A percentile compares a stretch with the other conserved stretches of the same genome.
Conservation (phyloP, 2,888 invertebrate genomes). For the Eurytoma californica region DNA sequence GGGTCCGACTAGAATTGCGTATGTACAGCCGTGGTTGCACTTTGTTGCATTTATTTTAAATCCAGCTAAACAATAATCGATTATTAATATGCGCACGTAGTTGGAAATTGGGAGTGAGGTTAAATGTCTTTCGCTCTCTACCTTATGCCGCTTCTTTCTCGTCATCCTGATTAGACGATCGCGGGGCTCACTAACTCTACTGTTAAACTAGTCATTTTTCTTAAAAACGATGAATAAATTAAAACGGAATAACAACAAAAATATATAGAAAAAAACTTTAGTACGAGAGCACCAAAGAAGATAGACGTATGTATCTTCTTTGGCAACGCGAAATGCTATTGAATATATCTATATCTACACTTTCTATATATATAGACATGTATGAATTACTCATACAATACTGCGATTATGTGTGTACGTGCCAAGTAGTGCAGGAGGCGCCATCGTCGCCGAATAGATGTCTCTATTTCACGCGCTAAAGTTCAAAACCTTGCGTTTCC, state of each 20-base stretch:
- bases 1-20: conserved; percentile 38
- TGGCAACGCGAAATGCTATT: not conserved
- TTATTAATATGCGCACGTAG: conserved; percentile 35
- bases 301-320: conserved; percentile 25
- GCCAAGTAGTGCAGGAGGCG: conserved; percentile 26
- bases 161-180: conserved; percentile 37
- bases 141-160: conserved; percentile 48
- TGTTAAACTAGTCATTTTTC: conserved; percentile 2
- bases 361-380: conserved; percentile 6
- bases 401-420: not conserved
- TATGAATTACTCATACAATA: conserved; percentile 16
- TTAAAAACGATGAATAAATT: conserved; percentile 1
- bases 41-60: conserved; percentile 19
- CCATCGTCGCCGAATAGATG: conserved; percentile 8
- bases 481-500: not conserved
- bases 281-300: conserved; percentile 23
- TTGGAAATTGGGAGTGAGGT: conserved; percentile 26
- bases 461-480: not conserved
- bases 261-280: conserved; percentile 18
- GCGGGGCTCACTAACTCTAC: not conserved
- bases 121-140: conserved; percentile 25
- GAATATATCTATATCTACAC: conserved; percentile 9
- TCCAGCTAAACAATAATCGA: conserved; percentile 47
- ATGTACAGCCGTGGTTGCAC: conserved; percentile 29
- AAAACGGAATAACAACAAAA: conserved; percentile 36